phyloP scores from a whole-genome alignment of 53 echinoderm and acorn worm genomes.

The Mesocentrotus franciscanus region DNA sequence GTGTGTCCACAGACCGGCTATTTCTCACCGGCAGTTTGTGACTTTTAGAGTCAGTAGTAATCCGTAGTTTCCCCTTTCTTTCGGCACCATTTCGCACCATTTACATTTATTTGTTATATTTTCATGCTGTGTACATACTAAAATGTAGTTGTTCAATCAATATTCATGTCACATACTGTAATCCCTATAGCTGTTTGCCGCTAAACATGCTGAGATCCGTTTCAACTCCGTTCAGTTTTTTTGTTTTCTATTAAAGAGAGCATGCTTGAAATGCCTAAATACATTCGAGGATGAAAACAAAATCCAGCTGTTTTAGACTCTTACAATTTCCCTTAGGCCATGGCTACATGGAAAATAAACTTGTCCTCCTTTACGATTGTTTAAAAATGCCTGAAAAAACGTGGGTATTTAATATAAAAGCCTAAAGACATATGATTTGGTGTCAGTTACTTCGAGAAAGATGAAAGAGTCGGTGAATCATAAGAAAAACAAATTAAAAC shows the following conservation, averaged over 20 bases:
- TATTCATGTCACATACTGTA: neutral
- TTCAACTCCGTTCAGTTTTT: neutral
- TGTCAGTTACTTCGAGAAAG: too few relatives aligned
- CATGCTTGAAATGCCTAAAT: neutral
- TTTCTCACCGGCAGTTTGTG: conserved; percentile 13
- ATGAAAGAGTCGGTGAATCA: too few relatives aligned
- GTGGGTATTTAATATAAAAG: neutral
- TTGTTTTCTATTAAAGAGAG: neutral
- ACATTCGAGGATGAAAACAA: neutral
- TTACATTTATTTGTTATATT: conserved; percentile 41
- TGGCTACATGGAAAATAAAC: neutral
- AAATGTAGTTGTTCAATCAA: neutral
- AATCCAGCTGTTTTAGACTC: too few relatives aligned
- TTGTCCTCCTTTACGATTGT: neutral
- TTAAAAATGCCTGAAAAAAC: neutral
- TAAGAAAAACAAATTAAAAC: neutral
- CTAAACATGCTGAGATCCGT: neutral
- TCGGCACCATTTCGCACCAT: conserved; percentile 45
- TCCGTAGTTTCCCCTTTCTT: conserved; percentile 21
- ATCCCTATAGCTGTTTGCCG: neutral
- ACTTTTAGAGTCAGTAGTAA: conserved; percentile 1
- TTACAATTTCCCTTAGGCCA: neutral
- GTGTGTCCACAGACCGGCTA: conserved; percentile 1
- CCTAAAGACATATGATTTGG: neutral
- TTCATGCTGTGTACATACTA: conserved; percentile 32